Percentiles rank a stretch among this genome's conserved stretches.
phyloP scores from a whole-genome alignment of 1,140 invertebrate species.

The Psilanteris sp. region DNA sequence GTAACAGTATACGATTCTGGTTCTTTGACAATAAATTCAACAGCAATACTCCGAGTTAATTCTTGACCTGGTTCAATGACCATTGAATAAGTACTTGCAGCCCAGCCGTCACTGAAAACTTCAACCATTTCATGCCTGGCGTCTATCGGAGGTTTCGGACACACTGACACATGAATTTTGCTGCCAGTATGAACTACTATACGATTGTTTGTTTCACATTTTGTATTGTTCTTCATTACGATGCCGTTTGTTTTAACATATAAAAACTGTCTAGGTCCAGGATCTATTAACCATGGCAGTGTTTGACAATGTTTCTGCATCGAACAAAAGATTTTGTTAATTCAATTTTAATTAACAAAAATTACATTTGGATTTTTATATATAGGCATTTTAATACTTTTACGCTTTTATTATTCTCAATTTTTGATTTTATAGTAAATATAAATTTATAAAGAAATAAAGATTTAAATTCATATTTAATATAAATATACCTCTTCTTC shows the following conservation, averaged over 20 bases:
- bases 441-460: too few species aligned
- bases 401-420: too few species aligned
- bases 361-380: too few species aligned
- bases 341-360: too few species aligned
- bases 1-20: constrained; percentile 87
- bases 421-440: too few species aligned
- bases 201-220: constrained; percentile 85
- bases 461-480: too few species aligned
- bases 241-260: constrained; percentile 86
- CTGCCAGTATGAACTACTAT: constrained; percentile 86
- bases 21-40: constrained; percentile 88
- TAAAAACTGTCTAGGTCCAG: constrained; percentile 84
- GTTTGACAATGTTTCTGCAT: constrained; percentile 87
- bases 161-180: constrained; percentile 84
- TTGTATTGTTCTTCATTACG: constrained; percentile 81
- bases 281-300: constrained; percentile 89
- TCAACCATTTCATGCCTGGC: constrained; percentile 84
- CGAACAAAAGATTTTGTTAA: too few species aligned
- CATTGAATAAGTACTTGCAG: constrained; percentile 80
- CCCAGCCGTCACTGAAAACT: constrained; percentile 92
- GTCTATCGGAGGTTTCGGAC: constrained; percentile 83
- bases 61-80: constrained; percentile 82
- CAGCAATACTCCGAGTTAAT: constrained; percentile 84
- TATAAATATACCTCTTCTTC: constrained; percentile 85
- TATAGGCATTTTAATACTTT: too few species aligned